Percentiles rank a stretch among this genome's conserved stretches.
phyloP scores from a whole-genome alignment of 2,113 vertebrate species.

The Gobio gobio region DNA sequence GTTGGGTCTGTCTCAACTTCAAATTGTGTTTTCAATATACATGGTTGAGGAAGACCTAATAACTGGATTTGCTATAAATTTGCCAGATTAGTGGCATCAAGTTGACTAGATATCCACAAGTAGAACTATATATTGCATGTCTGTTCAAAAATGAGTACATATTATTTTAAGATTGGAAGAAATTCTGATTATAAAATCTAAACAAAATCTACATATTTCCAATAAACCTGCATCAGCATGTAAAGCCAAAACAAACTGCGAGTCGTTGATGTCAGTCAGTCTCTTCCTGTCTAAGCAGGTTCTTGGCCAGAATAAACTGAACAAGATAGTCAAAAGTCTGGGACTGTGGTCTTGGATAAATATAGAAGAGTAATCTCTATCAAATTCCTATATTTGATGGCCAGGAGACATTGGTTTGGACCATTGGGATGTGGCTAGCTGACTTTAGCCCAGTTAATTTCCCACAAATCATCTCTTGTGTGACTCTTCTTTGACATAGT shows the following conservation, averaged over 20 bases:
- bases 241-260: not conserved
- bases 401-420: not conserved
- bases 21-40: no score
- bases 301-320: not conserved
- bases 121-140: no score
- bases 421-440: not conserved
- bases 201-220: not conserved
- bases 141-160: no score
- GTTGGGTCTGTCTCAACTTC: no score
- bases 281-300: not conserved
- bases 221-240: not conserved
- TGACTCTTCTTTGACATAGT: constrained; percentile 36
- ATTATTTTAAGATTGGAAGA: no score
- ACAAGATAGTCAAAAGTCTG: not conserved
- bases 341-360: not conserved
- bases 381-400: not conserved
- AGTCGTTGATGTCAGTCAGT: not conserved
- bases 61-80: no score
- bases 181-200: no score
- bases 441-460: constrained; percentile 42
- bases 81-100: no score
- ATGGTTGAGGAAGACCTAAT: no score
- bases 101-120: no score
- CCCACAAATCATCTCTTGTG: constrained; percentile 25
- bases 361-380: constrained; percentile 10